Base-by-base conservation (phyloP, 2,888 invertebrate genomes). In the Drosophila meridiana region DNA sequence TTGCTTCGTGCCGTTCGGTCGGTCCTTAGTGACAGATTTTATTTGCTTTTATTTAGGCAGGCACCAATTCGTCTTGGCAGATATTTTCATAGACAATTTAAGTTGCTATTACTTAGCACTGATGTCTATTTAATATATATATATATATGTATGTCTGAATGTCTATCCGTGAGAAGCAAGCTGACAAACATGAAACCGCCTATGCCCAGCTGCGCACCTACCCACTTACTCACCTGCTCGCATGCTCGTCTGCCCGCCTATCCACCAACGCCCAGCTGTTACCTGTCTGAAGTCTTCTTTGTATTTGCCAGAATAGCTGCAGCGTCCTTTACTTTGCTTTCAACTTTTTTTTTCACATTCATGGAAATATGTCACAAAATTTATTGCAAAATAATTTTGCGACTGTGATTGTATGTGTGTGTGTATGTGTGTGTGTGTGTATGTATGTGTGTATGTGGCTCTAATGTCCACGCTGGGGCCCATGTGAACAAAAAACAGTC, bases 311-410 rank as follows among this genome's bases (percentile, higher is more conserved):
- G 62, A 60, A 67, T 57, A 50, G 53, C 55, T 61, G 63, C 79
- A 66, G 26, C 45, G 60, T 58, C 28, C 43, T 75, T 30, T 65
- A 42, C 45, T 75, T 34, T 65, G 34, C 60, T 69, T 60, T 58
- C 60, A 52, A 70, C 32, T 60, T 42, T 62, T 59, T 69, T 20
- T 20, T 75, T 69, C 58, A 82, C 83, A 88, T 81, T 86, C 85
- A 87, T 61, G 78, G 70, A 89, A 87, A 90, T 78, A 87, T 90
- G 89, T 90, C 89, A 86, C 83, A 87, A 88, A 88, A 88, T 90
- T 88, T 88, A 89, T 88, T 87, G 90, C 88, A 90, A 88, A 88
- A 88, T 89, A 90, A 88, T 90, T 81, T 88, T 66, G 70, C 70
- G 64, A 68, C 69, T 77, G 40, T 50, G 45, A 58, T 59, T 59